Percentiles rank a stretch among this genome's conserved stretches.
Conservation (phyloP, 2,888 invertebrate species). For the Ennomos fuscantarius region DNA sequence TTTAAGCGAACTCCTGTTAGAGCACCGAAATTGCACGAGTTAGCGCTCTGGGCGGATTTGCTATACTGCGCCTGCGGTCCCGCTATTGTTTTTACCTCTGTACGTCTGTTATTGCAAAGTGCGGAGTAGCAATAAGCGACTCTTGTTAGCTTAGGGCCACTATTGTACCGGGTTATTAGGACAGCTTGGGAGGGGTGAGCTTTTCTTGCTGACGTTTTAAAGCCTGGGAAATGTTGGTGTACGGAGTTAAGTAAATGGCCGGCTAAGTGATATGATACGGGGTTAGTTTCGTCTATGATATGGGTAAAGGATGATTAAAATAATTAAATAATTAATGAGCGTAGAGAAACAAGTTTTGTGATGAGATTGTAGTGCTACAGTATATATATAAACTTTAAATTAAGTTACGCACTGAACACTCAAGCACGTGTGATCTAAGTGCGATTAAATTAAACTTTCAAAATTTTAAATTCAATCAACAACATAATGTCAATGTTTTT, state of each 20-base stretch:
- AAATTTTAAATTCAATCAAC: too few species aligned
- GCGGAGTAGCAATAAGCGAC: conserved; percentile 77
- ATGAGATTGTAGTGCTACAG: too few species aligned
- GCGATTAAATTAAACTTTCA: too few species aligned
- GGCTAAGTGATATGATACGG: conserved; percentile 25
- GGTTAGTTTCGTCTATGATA: conserved; percentile 8
- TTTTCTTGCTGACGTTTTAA: conserved; percentile 50
- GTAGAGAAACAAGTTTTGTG: too few species aligned
- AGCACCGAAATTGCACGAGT: not conserved
- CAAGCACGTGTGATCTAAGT: too few species aligned
- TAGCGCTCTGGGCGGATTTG: conserved; percentile 14
- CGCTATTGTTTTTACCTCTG: conserved; percentile 77
- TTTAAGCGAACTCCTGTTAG: not conserved
- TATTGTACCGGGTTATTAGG: conserved; percentile 79
- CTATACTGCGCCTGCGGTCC: conserved; percentile 32
- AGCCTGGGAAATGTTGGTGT: conserved; percentile 29
- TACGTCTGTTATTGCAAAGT: conserved; percentile 67
- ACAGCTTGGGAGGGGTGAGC: conserved; percentile 63
- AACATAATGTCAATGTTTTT: too few species aligned
- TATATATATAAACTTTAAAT: too few species aligned
- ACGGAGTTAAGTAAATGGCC: conserved; percentile 23
- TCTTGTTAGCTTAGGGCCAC: conserved; percentile 75
- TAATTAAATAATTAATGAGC: too few species aligned
- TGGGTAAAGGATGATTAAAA: not conserved
- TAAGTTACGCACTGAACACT: too few species aligned